A percentile compares a stretch with the other conserved stretches of the same genome.
Conservation (phyloP, 2,888 invertebrate species). For the Calliphora vomitoria region DNA sequence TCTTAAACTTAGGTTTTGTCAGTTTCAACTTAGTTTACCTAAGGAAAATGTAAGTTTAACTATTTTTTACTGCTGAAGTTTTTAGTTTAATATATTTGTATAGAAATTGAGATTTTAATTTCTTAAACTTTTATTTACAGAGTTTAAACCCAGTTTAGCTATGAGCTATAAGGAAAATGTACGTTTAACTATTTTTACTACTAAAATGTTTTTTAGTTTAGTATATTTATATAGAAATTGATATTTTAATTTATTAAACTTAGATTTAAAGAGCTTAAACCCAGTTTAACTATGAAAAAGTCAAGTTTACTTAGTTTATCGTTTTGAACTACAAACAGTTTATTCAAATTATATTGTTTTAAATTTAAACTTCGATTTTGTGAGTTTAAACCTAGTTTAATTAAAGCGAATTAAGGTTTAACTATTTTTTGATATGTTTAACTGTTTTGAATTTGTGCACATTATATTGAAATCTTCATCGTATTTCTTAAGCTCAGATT, state of each 20-base stretch:
- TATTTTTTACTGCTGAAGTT: background rate
- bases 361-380: no score
- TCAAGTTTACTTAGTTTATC: no score
- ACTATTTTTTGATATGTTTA: no score
- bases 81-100: background rate
- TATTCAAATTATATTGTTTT: no score
- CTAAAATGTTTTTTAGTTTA: background rate
- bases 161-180: no score
- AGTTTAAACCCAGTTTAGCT: constrained; percentile 1
- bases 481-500: no score
- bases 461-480: no score
- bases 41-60: no score
- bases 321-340: no score
- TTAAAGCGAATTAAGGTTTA: no score
- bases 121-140: background rate
- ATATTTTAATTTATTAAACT: background rate
- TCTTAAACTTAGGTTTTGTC: background rate
- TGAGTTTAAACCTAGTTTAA: no score
- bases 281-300: background rate
- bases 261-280: background rate
- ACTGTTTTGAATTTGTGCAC: no score
- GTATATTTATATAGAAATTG: background rate
- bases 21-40: background rate
- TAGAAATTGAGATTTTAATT: background rate
- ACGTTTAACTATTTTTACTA: background rate